Evolutionary conservation across 1,140 invertebrate genomes (phyloP), one percentile per base, ranked within the genome.

Genomic region (Pseudobourletiella spinata): DNA sequence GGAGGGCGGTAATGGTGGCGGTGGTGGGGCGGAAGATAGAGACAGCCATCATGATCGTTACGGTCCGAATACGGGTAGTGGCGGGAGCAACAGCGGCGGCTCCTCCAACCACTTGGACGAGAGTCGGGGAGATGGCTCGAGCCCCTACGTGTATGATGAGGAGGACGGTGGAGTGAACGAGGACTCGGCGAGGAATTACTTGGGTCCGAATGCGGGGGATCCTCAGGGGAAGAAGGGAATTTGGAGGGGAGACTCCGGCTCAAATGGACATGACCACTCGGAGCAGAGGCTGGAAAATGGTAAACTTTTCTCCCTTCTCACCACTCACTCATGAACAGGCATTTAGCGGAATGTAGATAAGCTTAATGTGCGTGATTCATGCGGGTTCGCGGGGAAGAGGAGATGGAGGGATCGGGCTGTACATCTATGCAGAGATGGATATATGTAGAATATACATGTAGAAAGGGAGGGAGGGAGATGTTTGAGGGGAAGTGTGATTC

Each of bases 161-260:
- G 64, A 70, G 22, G 62, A 63, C 30, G 57, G 60, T 20, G 62
- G 56, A 42, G 18, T 61, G 15, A 61, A 60, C 54, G 64, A 66
- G 25, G 61, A 67, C n/a, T 56, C 52, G 8, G 42, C 25, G 28
- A 60, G 56, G 46, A 63, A 57, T 60, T 61, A 59, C 30, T 18
- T 62, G 29, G 57, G 59, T 18, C 39, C 61, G 11, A 62, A 62
- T 50, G 22, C 55, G 15, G 57, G 43, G 20, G 65, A 70, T 51
- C 60, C 55, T 57, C 61, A 65, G 43, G 68, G 68, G 50, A 69
- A 69, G 50, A 51, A 65, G 28, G 65, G 65, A n/a, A 61, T 61
- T 30, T 61, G 59, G 61, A 67, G 67, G 35, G 65, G 61, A 22
- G 61, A 64, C 42, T 46, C 20, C 44, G 61, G 67, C 28, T 64